Conservation (phyloP, 2,113 vertebrate genomes). For the Hepsetus odoe region DNA sequence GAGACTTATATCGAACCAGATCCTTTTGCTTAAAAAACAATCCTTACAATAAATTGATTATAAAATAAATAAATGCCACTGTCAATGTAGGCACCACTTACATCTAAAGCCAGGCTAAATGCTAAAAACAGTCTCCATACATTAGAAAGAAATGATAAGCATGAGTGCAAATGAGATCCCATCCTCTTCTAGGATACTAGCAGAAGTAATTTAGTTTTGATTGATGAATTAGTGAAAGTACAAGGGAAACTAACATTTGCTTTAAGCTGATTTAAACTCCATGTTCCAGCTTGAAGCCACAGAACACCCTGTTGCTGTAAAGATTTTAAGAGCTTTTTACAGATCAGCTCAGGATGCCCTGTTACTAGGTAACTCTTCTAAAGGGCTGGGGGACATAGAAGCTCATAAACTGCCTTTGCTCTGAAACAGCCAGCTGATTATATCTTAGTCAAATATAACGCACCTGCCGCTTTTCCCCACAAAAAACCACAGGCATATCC, state of each 20-base stretch:
- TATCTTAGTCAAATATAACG: background rate
- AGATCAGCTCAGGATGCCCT: constrained; percentile 5
- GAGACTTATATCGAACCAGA: too few species aligned
- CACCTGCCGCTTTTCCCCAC: background rate
- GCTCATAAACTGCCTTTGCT: constrained; percentile 5
- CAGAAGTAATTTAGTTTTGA: background rate
- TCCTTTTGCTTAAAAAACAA: too few species aligned
- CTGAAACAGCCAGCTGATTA: background rate
- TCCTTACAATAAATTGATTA: too few species aligned
- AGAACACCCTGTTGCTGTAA: background rate
- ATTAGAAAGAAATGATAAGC: background rate
- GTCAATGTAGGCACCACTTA: too few species aligned
- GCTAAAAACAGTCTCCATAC: too few species aligned
- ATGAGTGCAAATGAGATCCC: background rate
- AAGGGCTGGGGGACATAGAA: background rate
- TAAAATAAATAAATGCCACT: too few species aligned
- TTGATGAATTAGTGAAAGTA: background rate
- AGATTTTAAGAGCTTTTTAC: background rate
- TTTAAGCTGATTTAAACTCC: background rate
- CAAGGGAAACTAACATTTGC: background rate
- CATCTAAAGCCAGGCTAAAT: too few species aligned
- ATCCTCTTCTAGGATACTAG: background rate
- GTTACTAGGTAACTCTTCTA: constrained; percentile 5
- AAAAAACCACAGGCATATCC: background rate
- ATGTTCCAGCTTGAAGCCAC: background rate